These are phyloP conservation scores for Stomorhina lunata DNA, from an alignment of 2,888 invertebrate species.

Conservation along the genomic window DNA sequence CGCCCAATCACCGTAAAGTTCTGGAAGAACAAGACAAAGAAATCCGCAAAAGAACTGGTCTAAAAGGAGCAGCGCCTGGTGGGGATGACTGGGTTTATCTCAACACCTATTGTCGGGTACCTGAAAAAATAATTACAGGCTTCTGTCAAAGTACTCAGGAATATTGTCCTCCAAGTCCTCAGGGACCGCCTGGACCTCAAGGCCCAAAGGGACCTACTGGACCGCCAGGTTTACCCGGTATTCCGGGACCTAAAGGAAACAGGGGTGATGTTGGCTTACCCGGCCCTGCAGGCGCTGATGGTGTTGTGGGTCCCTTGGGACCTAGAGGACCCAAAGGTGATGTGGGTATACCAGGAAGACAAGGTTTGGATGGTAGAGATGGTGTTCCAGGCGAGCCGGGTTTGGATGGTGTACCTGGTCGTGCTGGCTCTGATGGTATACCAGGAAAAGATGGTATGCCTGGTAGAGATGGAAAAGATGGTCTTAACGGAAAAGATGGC, in stretches of 20 bases:
- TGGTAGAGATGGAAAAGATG: slow-evolving; percentile 81
- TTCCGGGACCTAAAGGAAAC: slow-evolving; percentile 86
- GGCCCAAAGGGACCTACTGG: slow-evolving; percentile 84
- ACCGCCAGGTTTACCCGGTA: slow-evolving; percentile 81
- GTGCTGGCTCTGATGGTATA: slow-evolving; percentile 91
- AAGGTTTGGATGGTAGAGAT: slow-evolving; percentile 91
- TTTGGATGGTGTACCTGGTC: slow-evolving; percentile 88
- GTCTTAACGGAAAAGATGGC: slow-evolving; percentile 86
- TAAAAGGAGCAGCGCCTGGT: slow-evolving; percentile 85
- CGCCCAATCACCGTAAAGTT: slow-evolving; percentile 85
- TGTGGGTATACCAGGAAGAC: slow-evolving; percentile 85
- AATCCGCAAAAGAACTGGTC: slow-evolving; percentile 83
- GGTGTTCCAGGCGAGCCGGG: slow-evolving; percentile 96
- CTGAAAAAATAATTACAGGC: slow-evolving; percentile 90
- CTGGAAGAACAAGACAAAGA: slow-evolving; percentile 85
- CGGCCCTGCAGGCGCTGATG: slow-evolving; percentile 84
- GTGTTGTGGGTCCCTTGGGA: slow-evolving; percentile 74
- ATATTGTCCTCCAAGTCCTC: slow-evolving; percentile 87
- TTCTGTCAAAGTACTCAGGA: slow-evolving; percentile 91
- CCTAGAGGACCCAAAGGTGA: slow-evolving; percentile 79
- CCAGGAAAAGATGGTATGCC: slow-evolving; percentile 88
- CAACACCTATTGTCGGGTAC: slow-evolving; percentile 91
- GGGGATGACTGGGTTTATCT: slow-evolving; percentile 93
- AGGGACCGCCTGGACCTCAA: slow-evolving; percentile 83
- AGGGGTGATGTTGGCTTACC: slow-evolving; percentile 84